Evolutionary conservation across 2,888 invertebrate species (phyloP), one percentile per base, ranked within the genome.

Genomic region (Metopia argyrocephala): DNA sequence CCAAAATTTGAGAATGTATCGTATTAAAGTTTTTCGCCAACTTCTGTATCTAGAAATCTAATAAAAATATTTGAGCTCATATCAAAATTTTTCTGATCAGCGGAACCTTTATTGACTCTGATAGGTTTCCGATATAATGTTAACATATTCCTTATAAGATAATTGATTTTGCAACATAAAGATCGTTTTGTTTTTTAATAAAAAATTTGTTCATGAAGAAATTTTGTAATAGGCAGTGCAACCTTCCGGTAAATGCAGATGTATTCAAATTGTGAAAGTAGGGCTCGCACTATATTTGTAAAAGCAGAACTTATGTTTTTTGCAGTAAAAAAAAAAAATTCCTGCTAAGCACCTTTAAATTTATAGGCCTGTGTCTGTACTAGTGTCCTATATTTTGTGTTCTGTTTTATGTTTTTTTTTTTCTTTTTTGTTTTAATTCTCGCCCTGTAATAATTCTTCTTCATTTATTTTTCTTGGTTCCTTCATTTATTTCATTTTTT

Each of bases 71-170:
- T 99, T 1, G 99, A 99, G 46, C 99, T 99, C 0, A 99, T 98
- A 90, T 99, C 99, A 78, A 99, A 92, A 91, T 99, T 99, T 92
- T 99, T 99, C 89, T 99, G 99, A 92, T 99, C 99, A 0, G 99
- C 99, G 46, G 99, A 99, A 1, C 99, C 99, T 92, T 98, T 98
- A 88, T 99, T 99, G 0, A 98, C 98, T 83, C 98, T 92, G 66
- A 99, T 98, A 0, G 99, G 99, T 90, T 99, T 99, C 4, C 99
- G 99, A 91, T 98, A 99, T 1, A 99, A 92, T 91, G 99, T 99
- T 87, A 99, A 99, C 99, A 99, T 99, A 89, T 99, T 99, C 98
- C 99, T 99, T 82, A 99, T 98, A n/a, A n/a, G n/a, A n/a, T n/a
- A n/a, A n/a, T n/a, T n/a, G n/a, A n/a, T n/a, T n/a, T n/a, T n/a